phyloP scores from a whole-genome alignment of 2,113 vertebrate genomes.

The Boulengeromyrus knoepffleri region DNA sequence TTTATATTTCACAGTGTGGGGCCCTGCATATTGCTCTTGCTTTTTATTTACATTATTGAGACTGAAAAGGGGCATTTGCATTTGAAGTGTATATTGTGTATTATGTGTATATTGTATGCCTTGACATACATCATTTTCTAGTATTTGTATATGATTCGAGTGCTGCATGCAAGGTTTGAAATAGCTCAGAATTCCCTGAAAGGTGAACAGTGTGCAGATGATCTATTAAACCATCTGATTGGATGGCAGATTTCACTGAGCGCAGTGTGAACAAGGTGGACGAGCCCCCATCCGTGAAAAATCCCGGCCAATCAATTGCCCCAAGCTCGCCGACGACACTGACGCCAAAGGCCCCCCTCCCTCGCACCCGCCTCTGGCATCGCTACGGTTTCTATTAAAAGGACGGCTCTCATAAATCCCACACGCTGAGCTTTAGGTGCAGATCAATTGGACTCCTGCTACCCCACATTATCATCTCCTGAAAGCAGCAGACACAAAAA shows the following conservation, averaged over 20 bases:
- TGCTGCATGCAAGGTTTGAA: neutral
- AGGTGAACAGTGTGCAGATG: neutral
- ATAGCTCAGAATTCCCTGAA: neutral
- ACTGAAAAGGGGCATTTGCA: neutral
- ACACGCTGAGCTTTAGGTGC: slow-evolving; percentile 38
- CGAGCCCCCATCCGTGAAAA: neutral
- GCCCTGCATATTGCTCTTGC: neutral
- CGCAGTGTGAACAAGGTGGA: neutral
- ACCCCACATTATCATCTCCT: slow-evolving; percentile 13
- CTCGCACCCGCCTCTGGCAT: slow-evolving; percentile 13
- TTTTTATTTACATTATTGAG: neutral
- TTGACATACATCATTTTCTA: neutral
- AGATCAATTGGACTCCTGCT: slow-evolving; percentile 30
- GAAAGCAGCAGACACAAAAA: slow-evolving; percentile 16
- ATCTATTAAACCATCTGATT: neutral
- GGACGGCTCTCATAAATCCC: slow-evolving; percentile 29
- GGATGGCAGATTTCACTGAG: neutral
- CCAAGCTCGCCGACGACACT: neutral
- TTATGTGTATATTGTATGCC: neutral
- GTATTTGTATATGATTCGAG: neutral
- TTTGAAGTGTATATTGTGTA: neutral
- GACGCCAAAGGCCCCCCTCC: neutral
- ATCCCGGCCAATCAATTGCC: neutral
- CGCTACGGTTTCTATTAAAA: slow-evolving; percentile 35
- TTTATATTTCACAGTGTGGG: neutral